Evolutionary conservation across 2,888 invertebrate species (phyloP).

Genomic region (Drosophila testacea): DNA sequence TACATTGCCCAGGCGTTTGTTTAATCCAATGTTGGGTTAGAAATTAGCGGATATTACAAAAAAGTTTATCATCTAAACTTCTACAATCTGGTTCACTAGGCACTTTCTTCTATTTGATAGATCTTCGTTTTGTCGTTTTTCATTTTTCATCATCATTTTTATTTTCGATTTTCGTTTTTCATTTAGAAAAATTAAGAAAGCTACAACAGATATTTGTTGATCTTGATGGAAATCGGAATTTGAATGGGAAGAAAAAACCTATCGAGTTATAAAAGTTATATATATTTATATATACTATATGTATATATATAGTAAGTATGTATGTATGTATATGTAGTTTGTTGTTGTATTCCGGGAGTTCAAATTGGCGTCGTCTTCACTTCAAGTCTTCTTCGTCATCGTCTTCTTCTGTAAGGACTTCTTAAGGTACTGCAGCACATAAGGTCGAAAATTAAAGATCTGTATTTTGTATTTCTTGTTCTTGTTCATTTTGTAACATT

Average conservation of each 20-base stretch:
- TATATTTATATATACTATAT: neutral
- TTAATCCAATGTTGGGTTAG: neutral
- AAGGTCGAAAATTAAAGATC: constrained; percentile 45
- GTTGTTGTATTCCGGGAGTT: constrained; percentile 29
- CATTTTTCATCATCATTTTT: neutral
- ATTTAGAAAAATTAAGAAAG: constrained; percentile 29
- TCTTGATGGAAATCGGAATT: neutral
- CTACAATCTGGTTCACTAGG: constrained; percentile 58
- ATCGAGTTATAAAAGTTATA: neutral
- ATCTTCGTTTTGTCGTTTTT: neutral
- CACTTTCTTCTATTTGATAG: constrained; percentile 61
- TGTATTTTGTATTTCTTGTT: constrained; percentile 9
- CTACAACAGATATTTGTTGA: constrained; percentile 22
- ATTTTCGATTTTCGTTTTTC: neutral
- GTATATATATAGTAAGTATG: neutral
- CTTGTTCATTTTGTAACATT: neutral
- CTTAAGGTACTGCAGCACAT: constrained; percentile 72
- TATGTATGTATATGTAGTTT: constrained; percentile 1
- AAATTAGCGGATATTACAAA: constrained; percentile 21
- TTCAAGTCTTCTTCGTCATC: constrained; percentile 13
- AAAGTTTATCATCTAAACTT: constrained; percentile 40
- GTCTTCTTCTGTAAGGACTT: constrained; percentile 23
- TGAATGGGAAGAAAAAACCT: neutral
- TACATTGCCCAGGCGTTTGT: constrained; percentile 44
- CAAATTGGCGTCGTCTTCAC: constrained; percentile 47